A percentile compares a stretch with the other conserved stretches of the same genome.
These are phyloP conservation scores for Euthynnus affinis DNA, from an alignment of 2,797 vertebrate genomes.

Conservation along the genomic window DNA sequence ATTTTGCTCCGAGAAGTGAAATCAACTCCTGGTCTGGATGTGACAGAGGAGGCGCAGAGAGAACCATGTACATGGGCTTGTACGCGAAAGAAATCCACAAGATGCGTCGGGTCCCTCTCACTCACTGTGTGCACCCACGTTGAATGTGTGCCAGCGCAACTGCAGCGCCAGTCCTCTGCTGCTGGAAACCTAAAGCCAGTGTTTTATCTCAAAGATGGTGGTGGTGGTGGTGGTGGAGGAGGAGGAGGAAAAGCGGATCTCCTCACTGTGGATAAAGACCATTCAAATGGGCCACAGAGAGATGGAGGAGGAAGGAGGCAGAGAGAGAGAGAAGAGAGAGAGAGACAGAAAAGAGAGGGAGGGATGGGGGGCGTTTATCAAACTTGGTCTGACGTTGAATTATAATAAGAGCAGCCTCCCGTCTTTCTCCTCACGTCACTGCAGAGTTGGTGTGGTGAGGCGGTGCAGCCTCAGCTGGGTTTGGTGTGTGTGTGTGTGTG, in stretches of 20 bases:
- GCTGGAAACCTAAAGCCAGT: slow-evolving; percentile 68
- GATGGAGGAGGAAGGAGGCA: slow-evolving; percentile 76
- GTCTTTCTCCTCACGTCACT: slow-evolving; percentile 79
- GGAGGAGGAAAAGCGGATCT: slow-evolving; percentile 53
- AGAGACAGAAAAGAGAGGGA: neutral
- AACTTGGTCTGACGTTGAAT: slow-evolving; percentile 92
- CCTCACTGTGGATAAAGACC: slow-evolving; percentile 79
- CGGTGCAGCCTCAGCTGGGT: slow-evolving; percentile 58
- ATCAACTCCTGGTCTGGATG: slow-evolving; percentile 88
- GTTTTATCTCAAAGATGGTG: slow-evolving; percentile 89
- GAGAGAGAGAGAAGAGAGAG: neutral
- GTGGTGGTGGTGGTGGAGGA: slow-evolving; percentile 62
- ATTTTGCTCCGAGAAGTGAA: slow-evolving; percentile 89
- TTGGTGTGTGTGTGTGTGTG: slow-evolving; percentile 39
- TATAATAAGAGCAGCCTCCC: slow-evolving; percentile 87
- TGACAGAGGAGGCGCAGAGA: slow-evolving; percentile 77
- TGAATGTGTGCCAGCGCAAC: slow-evolving; percentile 77
- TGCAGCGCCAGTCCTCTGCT: slow-evolving; percentile 81
- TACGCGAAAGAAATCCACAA: slow-evolving; percentile 83
- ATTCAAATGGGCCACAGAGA: slow-evolving; percentile 85
- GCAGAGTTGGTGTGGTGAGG: slow-evolving; percentile 79
- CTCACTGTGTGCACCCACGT: slow-evolving; percentile 83
- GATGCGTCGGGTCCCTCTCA: slow-evolving; percentile 79
- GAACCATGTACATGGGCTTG: slow-evolving; percentile 87
- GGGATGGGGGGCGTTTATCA: slow-evolving; percentile 86